Evolutionary conservation across 2,888 invertebrate genomes (phyloP), one percentile per base, ranked within the genome.

Genomic region (Abscondita cerata): DNA sequence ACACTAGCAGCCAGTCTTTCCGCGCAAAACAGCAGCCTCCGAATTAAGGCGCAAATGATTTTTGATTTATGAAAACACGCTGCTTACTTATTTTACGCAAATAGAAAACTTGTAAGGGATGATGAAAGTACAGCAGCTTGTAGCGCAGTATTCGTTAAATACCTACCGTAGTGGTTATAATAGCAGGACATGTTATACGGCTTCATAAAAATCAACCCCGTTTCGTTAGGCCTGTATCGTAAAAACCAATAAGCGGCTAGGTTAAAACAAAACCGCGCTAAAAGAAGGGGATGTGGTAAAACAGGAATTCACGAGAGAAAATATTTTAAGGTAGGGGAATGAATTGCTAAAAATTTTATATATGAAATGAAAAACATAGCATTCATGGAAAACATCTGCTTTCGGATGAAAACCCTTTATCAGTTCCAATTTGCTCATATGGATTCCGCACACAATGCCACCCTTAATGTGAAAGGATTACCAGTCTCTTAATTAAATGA

Each of bases 21-120:
- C 56, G 34, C 36, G 61, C 25, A 65, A 62, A 61, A 59, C 66
- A 62, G 67, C 64, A 66, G 72, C 69, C 72, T 72, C 74, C 65
- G 74, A 76, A 77, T 77, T 76, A 77, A 78, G 75, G 72, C 74
- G 72, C 74, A 75, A 77, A 76, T 78, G 75, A 75, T 75, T 75
- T 73, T 74, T 78, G 78, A 78, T 78, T 78, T 78, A 78, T 77
- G 76, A 72, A 76, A 63, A 63, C 52, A 56, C 60, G 40, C 60
- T 34, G 56, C 59, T 58, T 62, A 63, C 64, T 67, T 66, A 67
- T 62, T 67, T 65, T 59, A 64, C 52, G 63, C 58, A 68, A 68
- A 68, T 53, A 46, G 44, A 54, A 44, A 38, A 60, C 54, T 59
- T 54, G 60, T 36, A 36, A 13, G 54, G 31, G 52, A 57, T 54